Base-by-base conservation (phyloP, 2,797 vertebrate genomes). In the Siniperca obscura region DNA sequence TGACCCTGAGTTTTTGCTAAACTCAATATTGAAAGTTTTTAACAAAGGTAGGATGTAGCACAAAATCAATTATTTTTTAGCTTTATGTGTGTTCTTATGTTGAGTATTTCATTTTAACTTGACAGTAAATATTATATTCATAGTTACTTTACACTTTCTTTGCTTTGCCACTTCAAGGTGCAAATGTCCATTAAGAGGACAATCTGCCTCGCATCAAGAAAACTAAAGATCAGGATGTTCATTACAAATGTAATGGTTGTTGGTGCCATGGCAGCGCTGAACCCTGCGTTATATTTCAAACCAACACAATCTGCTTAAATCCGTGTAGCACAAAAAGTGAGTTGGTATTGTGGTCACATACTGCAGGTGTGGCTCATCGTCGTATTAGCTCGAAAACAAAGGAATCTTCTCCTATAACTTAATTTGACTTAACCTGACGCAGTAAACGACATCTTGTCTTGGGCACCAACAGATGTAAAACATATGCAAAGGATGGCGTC, bases 231-330 rank as follows among this genome's bases (percentile, higher is more conserved):
- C 9, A 59, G 38, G 57, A 57, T 34, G 73, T 82, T 70, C 60
- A 74, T 74, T 65, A 40, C 38, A 30, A n/a, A 30, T 25, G 25
- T 87, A 83, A 82, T 74, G 56, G 50, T 34, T 21, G 44, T 64
- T n/a, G 59, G 22, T 56, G 68, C 72, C 84, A 74, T 72, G 34
- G 34, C 61, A 48, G 40, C n/a, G 16, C 64, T 72, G 36, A 36
- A 27, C 40, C 57, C 42, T 56, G 60, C 10, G 38, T 75, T 75
- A 61, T 62, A 19, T 50, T 66, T 53, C 8, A 68, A 67, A 71
- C 69, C 42, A 36, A 46, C 69, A 10, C 55, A 57, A 80, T 62
- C 76, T 52, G 56, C 34, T 65, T 46, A 44, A 65, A 21, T 46
- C 56, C 55, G 17, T 9, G 38, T 3, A 44, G 65, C 57, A 50